These are phyloP conservation scores for Theropithecus gelada DNA, from an alignment of 2,113 vertebrate genomes.

Conservation along the genomic window DNA sequence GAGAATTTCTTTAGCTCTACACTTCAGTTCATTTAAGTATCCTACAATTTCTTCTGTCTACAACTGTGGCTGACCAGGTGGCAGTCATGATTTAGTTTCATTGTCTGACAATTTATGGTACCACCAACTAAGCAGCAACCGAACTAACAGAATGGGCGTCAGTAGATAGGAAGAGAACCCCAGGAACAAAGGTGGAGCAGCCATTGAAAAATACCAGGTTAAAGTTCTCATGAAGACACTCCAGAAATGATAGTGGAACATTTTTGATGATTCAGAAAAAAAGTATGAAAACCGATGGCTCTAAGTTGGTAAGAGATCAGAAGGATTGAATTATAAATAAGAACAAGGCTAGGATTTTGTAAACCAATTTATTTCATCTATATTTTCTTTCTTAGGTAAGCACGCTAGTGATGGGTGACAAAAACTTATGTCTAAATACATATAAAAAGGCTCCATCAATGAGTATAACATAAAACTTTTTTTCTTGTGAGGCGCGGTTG, in stretches of 20 bases:
- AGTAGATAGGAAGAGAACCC: not conserved
- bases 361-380: not conserved
- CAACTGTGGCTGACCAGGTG: not conserved
- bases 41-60: not conserved
- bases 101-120: not conserved
- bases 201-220: not conserved
- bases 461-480: not conserved
- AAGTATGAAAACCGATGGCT: not conserved
- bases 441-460: not conserved
- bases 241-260: not conserved
- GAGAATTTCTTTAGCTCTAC: not conserved
- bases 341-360: not conserved
- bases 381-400: not conserved
- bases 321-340: not conserved
- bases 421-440: not conserved
- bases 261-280: not conserved
- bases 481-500: rapidly evolving
- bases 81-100: not conserved
- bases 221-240: not conserved
- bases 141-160: not conserved
- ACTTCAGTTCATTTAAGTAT: not conserved
- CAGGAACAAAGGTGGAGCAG: not conserved
- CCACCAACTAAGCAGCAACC: not conserved
- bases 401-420: not conserved
- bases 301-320: not conserved